Base-by-base conservation (phyloP, 2,888 invertebrate genomes). In the Chamaedrilus cognettii region DNA sequence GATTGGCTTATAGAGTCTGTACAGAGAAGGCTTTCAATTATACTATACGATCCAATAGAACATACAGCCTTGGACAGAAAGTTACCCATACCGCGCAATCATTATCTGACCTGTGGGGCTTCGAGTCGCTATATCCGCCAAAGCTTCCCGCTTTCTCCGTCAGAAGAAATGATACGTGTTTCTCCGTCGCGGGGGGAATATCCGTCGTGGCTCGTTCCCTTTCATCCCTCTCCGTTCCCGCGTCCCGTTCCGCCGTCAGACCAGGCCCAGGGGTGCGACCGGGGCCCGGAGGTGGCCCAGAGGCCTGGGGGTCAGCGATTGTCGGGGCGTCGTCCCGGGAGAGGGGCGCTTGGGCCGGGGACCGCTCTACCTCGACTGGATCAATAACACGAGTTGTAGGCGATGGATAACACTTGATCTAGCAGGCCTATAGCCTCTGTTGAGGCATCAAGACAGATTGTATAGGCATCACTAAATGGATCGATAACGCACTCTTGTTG, bases 101-200 rank as follows among this genome's bases (percentile, higher is more conserved):
- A n/a, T n/a, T n/a, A n/a, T n/a, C n/a, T n/a, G n/a, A 60, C 60
- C 60, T 33, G 42, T 60, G 28, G 19, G 33, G 60, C 42, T 60
- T 60, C 33, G 34, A 60, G 60, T 35, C 60, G 28, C 64, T 57
- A 49, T 64, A 64, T 11, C 64, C 64, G 31, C 64, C 64, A 31
- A 64, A 64, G 49, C 64, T 64, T 32, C 58, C 28, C n/a, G 64
- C 56, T 35, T 57, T 64, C 32, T 64, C 64, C 30, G 64, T 42
- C 26, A 56, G 64, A 28, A 64, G 26, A 26, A 64, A 64, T 28
- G 56, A 56, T 1, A 56, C 64, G 32, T 64, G 64, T 11, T 57
- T 60, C 34, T 60, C 60, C 28, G 31, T 35, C n/a, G n/a, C 1
- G 31, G 23, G 1, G 58, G 23, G n/a, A 34, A 30, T 19, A 11